Evolutionary conservation across 2,888 invertebrate species (phyloP).

Genomic region (Calameuta pallipes): DNA sequence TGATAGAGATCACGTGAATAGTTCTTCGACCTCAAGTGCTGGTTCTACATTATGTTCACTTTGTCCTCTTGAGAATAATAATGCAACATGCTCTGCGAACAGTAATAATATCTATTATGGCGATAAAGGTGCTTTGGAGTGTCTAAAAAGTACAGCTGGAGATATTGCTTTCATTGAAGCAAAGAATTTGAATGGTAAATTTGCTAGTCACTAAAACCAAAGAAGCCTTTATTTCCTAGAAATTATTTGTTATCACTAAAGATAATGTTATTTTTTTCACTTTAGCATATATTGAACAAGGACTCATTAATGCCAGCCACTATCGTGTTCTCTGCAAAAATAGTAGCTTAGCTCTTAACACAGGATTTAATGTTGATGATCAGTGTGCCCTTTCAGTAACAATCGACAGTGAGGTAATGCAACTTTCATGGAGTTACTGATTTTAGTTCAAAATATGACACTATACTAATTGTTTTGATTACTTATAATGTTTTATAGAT

Average conservation of each 20-base stretch:
- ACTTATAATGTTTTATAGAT: slow-evolving; percentile 40
- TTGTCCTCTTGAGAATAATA: slow-evolving; percentile 36
- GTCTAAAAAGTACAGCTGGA: slow-evolving; percentile 68
- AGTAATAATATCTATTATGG: slow-evolving; percentile 70
- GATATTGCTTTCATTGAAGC: slow-evolving; percentile 74
- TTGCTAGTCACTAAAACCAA: background rate
- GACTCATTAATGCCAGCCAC: slow-evolving; percentile 57
- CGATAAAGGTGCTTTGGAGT: slow-evolving; percentile 72
- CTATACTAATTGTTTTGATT: background rate
- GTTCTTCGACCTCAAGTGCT: slow-evolving; percentile 1
- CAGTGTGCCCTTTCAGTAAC: slow-evolving; percentile 71
- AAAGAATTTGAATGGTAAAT: slow-evolving; percentile 66
- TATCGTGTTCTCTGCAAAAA: slow-evolving; percentile 73
- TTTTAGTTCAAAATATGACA: background rate
- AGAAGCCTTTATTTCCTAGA: slow-evolving; percentile 8
- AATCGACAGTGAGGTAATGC: slow-evolving; percentile 71
- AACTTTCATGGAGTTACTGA: background rate
- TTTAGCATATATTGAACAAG: slow-evolving; percentile 59
- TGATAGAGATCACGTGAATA: slow-evolving; percentile 64
- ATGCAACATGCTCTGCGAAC: slow-evolving; percentile 69
- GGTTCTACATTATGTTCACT: slow-evolving; percentile 39
- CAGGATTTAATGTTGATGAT: slow-evolving; percentile 70
- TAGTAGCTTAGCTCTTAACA: slow-evolving; percentile 68
- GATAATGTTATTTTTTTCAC: slow-evolving; percentile 4
- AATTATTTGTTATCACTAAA: background rate